Base-by-base conservation (phyloP, 2,888 invertebrate species). In the Seladonia tumulorum region DNA sequence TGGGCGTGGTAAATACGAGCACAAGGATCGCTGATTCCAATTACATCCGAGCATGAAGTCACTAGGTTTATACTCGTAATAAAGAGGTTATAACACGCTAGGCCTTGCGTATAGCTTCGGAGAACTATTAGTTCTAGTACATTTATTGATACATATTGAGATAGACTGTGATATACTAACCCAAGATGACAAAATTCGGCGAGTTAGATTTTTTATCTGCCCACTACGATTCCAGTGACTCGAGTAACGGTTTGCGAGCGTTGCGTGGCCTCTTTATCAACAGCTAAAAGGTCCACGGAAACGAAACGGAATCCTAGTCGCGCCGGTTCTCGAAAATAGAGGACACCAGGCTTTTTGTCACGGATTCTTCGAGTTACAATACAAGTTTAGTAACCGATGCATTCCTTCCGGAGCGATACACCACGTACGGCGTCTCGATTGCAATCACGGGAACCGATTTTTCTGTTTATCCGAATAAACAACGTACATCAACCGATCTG, bases 251-350 rank as follows among this genome's bases (percentile, higher is more conserved):
- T 12, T 70, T 35, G 16, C 14, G 12, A 1, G 4, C 63, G 5
- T 8, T 0, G 4, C 3, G 25, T 35, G 1, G 5, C 14, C n/a
- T 47, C 70, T 60, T 71, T 75, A n/a, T 57, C 25, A 12, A 25
- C 70, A 71, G 35, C 29, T 45, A 63, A 42, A 47, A 63, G 47
- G 22, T 71, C 25, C 25, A 49, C 16, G 2, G 22, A 57, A 39
- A 35, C 57, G 16, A 74, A 70, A 77, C 76, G 60, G 68, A 42
- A 77, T 70, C n/a, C 73, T 49, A 47, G 76, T 42, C 18, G 12
- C 16, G 18, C 25, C 18, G 47, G 39, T 49, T 25, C 57, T 81
- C 70, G 60, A 77, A 76, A 83, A 76, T 74, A 81, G 42, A 76
- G 68, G 29, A n/a, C 29, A 14, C 5, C 45, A n/a, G 22, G 10